Percentiles rank a stretch among this genome's conserved stretches.
These are phyloP conservation scores for Geococcyx californianus DNA, from an alignment of 2,113 vertebrate genomes.

Conservation along the genomic window DNA sequence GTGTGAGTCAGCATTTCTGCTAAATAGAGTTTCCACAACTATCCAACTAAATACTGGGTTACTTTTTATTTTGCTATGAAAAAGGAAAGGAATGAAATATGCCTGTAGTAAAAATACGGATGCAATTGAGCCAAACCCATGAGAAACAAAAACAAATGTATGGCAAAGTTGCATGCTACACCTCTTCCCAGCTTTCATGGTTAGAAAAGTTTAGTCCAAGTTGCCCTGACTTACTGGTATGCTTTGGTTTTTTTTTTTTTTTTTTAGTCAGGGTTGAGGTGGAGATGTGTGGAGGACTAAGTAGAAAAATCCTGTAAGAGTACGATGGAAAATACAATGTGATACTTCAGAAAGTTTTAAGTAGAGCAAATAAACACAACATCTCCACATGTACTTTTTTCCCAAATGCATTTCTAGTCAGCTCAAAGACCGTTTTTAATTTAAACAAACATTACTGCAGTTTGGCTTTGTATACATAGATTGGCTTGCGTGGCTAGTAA, in stretches of 20 bases:
- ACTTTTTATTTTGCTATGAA: not conserved
- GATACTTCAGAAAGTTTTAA: not conserved
- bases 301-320: not conserved
- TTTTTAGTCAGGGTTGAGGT: too few species aligned
- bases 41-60: not conserved
- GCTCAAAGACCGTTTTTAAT: not conserved
- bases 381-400: not conserved
- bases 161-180: fast-evolving
- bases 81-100: not conserved
- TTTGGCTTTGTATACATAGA: not conserved
- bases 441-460: not conserved
- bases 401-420: not conserved
- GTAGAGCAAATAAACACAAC: not conserved
- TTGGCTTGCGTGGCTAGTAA: not conserved
- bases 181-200: not conserved
- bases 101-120: not conserved
- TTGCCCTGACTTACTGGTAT: not conserved
- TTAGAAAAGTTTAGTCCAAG: not conserved
- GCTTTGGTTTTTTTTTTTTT: not conserved
- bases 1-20: not conserved
- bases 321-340: not conserved
- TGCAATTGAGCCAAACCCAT: not conserved
- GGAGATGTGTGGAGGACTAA: not conserved
- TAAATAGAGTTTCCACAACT: not conserved
- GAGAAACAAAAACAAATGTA: not conserved